These are phyloP conservation scores for Acanthurus leucopareius DNA, from an alignment of 2,797 vertebrate genomes.

Conservation along the genomic window DNA sequence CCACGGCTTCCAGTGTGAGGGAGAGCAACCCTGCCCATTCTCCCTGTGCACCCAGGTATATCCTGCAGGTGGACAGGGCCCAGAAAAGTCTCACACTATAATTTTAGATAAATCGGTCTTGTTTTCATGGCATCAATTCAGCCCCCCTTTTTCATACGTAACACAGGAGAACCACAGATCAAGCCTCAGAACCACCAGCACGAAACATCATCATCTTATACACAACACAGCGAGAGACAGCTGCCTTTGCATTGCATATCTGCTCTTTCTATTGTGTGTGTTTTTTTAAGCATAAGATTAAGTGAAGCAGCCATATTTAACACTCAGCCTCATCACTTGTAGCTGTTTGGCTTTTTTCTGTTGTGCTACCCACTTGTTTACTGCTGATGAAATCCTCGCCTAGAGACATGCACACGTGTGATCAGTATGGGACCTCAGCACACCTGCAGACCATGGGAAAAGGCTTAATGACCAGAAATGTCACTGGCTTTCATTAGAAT, in stretches of 20 bases:
- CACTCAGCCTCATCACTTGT: conserved; percentile 1
- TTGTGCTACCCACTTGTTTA: conserved; percentile 63
- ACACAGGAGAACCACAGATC: conserved; percentile 31
- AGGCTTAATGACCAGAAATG: conserved; percentile 46
- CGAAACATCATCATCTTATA: conserved; percentile 24
- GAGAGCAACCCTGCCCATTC: not conserved
- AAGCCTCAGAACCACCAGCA: conserved; percentile 25
- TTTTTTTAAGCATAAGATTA: conserved; percentile 3
- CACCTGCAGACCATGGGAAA: conserved; percentile 65
- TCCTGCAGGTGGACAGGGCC: conserved; percentile 25
- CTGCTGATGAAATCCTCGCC: conserved; percentile 63
- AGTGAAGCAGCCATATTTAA: not conserved
- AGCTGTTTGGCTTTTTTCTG: not conserved
- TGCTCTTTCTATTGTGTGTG: conserved; percentile 1
- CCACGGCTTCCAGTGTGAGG: conserved; percentile 66
- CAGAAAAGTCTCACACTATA: not conserved
- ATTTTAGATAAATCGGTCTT: conserved; percentile 3
- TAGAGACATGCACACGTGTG: conserved; percentile 24
- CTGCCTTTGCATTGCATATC: conserved; percentile 18
- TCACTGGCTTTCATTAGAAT: conserved; percentile 47
- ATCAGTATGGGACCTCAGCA: conserved; percentile 54
- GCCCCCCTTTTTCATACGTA: not conserved
- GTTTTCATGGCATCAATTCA: not conserved
- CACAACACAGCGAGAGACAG: conserved; percentile 12
- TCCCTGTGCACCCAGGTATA: conserved; percentile 8